Base-by-base conservation (phyloP, 1,140 invertebrate species). In the Leptoteleia sp. region DNA sequence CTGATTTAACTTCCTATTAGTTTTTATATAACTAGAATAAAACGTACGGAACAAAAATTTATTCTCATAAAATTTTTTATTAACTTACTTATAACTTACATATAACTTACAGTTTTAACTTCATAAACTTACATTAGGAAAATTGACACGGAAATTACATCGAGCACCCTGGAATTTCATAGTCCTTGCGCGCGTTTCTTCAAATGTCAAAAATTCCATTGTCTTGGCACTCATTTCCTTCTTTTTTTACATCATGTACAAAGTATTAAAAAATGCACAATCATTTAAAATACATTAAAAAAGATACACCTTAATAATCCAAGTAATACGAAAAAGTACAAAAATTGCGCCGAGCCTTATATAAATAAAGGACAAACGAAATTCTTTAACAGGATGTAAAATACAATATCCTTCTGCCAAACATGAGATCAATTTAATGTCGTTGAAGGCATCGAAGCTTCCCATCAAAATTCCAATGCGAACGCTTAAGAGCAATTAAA, bases 121-220 rank as follows among this genome's bases (percentile, higher is more conserved):
- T 70, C 16, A 9, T 50, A 71, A 75, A 71, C 77, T 80, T 76
- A 72, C 33, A 57, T 59, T 71, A 80, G 65, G 71, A 76, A 76
- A 80, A 80, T 76, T 76, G 71, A 76, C 77, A 76, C 43, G 61
- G 72, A 80, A 80, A 80, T 80, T 80, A 80, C 71, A 35, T 35
- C 13, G 13, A 76, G 72, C 72, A 76, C 55, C 72, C 72, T 76
- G 72, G 72, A 72, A 80, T 73, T 80, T 76, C 72, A 68, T 73
- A 68, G 72, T 80, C 78, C 67, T 68, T 38, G 31, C 50, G 61
- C 17, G 8, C 15, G 3, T 48, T 33, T 27, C 2, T 37, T 55
- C 15, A n/a, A 71, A 50, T 52, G 6, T 43, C 33, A 7, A 37
- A 59, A 50, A 16, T n/a, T 19, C 54, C 17, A 4, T 4, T 62